phyloP scores from a whole-genome alignment of 1,140 invertebrate genomes.

The Delia radicum region DNA sequence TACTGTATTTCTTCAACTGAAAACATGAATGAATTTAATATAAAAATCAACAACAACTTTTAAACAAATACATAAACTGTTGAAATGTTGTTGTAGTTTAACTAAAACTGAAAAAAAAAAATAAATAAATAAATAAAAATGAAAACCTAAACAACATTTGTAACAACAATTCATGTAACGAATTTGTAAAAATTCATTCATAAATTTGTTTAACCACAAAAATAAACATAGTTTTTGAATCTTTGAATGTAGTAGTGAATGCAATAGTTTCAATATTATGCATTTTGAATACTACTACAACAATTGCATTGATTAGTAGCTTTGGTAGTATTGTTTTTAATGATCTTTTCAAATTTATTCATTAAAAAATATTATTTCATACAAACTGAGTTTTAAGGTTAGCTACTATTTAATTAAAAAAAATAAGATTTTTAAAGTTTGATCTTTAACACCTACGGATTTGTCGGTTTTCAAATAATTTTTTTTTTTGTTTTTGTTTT shows the following conservation, averaged over 20 bases:
- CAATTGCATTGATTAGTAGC: not conserved
- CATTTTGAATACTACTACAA: not conserved
- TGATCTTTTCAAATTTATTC: not conserved
- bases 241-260: not conserved
- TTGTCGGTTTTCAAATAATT: not conserved
- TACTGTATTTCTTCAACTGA: not conserved
- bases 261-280: not conserved
- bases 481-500: not conserved
- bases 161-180: conserved; percentile 8
- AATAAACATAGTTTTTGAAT: not conserved
- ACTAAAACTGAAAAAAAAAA: not conserved
- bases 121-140: not conserved
- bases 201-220: not conserved
- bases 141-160: not conserved
- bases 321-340: not conserved
- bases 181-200: conserved; percentile 23
- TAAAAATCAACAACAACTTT: not conserved
- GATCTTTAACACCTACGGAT: conserved; percentile 1
- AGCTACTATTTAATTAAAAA: conserved; percentile 2
- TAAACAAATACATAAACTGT: not conserved
- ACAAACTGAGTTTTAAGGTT: not conserved
- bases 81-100: not conserved
- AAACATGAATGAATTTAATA: conserved; percentile 11
- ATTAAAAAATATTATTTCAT: not conserved
- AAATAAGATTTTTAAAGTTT: not conserved